These are phyloP conservation scores for Hoplostethus atlanticus DNA, from an alignment of 2,797 vertebrate species.

Conservation along the genomic window DNA sequence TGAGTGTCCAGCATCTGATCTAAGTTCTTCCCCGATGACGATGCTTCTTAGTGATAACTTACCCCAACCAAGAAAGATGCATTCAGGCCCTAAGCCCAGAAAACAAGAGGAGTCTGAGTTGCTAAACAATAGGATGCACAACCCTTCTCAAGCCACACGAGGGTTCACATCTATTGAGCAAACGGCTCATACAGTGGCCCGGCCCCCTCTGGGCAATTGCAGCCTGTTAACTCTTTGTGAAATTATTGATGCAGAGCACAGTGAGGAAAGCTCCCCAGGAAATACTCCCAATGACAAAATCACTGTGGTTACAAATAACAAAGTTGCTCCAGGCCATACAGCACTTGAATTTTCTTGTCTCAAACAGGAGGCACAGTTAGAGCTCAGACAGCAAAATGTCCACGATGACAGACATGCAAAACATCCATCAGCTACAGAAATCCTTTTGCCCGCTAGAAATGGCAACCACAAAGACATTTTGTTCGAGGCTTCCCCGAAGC, in stretches of 20 bases:
- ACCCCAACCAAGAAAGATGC: constrained; percentile 36
- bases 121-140: constrained; percentile 39
- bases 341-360: constrained; percentile 66
- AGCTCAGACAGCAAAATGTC: constrained; percentile 72
- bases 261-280: constrained; percentile 33
- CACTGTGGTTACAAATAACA: constrained; percentile 63
- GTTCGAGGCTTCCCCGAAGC: constrained; percentile 56
- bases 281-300: constrained; percentile 49
- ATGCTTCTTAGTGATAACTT: constrained; percentile 61
- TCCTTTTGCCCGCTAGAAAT: constrained; percentile 72
- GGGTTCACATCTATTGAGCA: constrained; percentile 48
- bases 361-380: constrained; percentile 70
- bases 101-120: constrained; percentile 36
- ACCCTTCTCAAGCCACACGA: constrained; percentile 52
- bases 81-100: constrained; percentile 27
- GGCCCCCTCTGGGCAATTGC: constrained; percentile 38
- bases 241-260: constrained; percentile 31
- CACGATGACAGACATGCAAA: constrained; percentile 65
- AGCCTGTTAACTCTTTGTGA: constrained; percentile 52
- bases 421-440: constrained; percentile 72
- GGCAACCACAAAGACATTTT: constrained; percentile 63
- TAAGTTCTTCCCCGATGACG: constrained; percentile 65
- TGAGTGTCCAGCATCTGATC: constrained; percentile 56
- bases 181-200: constrained; percentile 27
- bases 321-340: constrained; percentile 55